Evolutionary conservation across 1,140 invertebrate genomes (phyloP), one percentile per base, ranked within the genome.

Genomic region (Drosophila arawakana): DNA sequence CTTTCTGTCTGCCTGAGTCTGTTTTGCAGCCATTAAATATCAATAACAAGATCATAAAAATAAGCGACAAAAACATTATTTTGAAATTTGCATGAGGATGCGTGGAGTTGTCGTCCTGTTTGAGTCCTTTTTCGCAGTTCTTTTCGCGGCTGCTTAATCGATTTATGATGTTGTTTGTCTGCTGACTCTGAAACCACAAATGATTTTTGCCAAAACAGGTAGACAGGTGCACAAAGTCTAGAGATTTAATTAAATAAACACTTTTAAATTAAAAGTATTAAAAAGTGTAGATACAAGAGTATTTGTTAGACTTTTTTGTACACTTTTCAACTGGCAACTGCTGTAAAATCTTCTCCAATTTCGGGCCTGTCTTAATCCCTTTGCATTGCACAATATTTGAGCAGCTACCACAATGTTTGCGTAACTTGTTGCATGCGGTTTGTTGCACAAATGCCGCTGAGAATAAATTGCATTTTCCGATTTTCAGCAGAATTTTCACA

Each of bases 1-100:
- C 61, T 58, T 30, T 57, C 67, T 69, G 67, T 41, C 60, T 37
- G 39, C 13, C 21, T 25, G 44, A 1, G 15, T 18, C 5, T 39
- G 4, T 35, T 37, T 39, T 18, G 41, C 35, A 39, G n/a, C 60
- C 58, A 82, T 89, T 89, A 80, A 88, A 78, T 73, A 62, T 47
- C 80, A 73, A 89, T 78, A 84, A 73, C 66, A 72, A 59, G 73
- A 66, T 54, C 74, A 80, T 88, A 84, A 89, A 88, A 84, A 74
- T 89, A 52, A 8, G 63, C 84, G 73, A 74, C 83, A 80, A 83
- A 46, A 62, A 61, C 73, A 89, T 88, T 84, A 80, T 57, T 89
- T 89, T 58, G 57, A 63, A 62, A 86, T 89, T 88, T 89, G 80
- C 80, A 75, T 89, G 4, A n/a, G 10, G 60, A 41, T 11, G 30